Evolutionary conservation across 2,888 invertebrate species (phyloP).

Genomic region (Ligdia adustata): DNA sequence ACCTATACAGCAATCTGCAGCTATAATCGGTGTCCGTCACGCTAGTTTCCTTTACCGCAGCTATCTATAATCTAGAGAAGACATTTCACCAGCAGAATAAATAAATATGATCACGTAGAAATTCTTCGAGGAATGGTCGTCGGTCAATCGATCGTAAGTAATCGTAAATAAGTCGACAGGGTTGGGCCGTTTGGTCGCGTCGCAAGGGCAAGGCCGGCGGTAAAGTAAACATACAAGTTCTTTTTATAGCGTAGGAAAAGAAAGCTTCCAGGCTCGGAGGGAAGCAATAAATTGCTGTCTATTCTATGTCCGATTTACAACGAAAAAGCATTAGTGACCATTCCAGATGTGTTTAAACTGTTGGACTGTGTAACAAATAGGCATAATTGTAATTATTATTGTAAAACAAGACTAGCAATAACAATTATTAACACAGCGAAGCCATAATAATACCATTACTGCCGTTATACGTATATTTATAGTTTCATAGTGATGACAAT

Average conservation of each 20-base stretch:
- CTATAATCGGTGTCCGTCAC: conserved; percentile 1
- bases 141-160: conserved; percentile 15
- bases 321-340: conserved; percentile 15
- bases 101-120: conserved; percentile 11
- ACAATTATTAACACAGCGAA: too few species aligned
- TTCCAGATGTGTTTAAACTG: too few species aligned
- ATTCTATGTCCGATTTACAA: conserved; percentile 9
- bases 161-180: conserved; percentile 2
- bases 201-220: conserved; percentile 28
- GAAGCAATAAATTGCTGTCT: conserved; percentile 13
- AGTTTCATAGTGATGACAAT: too few species aligned
- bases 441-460: too few species aligned
- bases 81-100: conserved; percentile 9
- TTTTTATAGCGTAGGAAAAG: conserved; percentile 20
- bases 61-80: conserved; percentile 3
- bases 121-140: conserved; percentile 11
- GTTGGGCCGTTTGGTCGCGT: conserved; percentile 8
- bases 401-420: too few species aligned
- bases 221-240: conserved; percentile 20
- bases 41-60: conserved; percentile 1
- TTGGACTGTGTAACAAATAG: too few species aligned
- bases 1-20: neutral
- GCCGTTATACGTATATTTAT: too few species aligned
- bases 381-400: too few species aligned
- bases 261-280: conserved; percentile 8